Evolutionary conservation across 1,140 invertebrate genomes (phyloP).

Genomic region (Drosophila funebris): DNA sequence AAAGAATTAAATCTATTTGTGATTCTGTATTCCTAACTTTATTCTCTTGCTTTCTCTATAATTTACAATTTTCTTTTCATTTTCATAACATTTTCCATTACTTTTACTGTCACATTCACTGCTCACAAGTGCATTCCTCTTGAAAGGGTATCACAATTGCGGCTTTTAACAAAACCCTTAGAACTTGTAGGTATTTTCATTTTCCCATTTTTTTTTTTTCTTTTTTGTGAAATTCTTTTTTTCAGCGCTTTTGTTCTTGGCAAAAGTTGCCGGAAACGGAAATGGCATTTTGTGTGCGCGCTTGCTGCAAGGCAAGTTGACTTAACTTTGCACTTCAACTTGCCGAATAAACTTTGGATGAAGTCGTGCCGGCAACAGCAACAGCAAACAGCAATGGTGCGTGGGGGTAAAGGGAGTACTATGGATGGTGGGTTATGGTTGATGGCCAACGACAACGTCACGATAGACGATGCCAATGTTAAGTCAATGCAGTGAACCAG

Average conservation of each 20-base stretch:
- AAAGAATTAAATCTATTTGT: too few relatives aligned
- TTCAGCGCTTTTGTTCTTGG: slow-evolving; percentile 60
- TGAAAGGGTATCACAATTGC: slow-evolving; percentile 5
- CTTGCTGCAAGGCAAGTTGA: slow-evolving; percentile 62
- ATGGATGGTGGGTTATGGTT: slow-evolving; percentile 6
- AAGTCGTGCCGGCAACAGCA: slow-evolving; percentile 45
- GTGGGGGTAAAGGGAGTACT: neutral
- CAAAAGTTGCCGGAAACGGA: slow-evolving; percentile 78
- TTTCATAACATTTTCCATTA: neutral
- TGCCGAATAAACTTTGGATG: slow-evolving; percentile 77
- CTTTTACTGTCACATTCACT: neutral
- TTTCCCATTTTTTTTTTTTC: neutral
- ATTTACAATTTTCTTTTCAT: neutral
- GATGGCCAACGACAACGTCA: neutral
- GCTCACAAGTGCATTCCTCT: neutral
- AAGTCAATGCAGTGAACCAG: slow-evolving; percentile 61
- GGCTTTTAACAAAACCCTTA: neutral
- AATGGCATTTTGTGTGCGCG: slow-evolving; percentile 76
- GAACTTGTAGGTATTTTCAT: too few relatives aligned
- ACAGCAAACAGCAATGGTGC: neutral
- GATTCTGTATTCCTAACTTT: too few relatives aligned
- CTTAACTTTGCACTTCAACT: slow-evolving; percentile 79
- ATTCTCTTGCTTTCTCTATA: neutral
- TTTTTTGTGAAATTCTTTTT: slow-evolving; percentile 20
- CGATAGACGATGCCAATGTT: slow-evolving; percentile 24